A percentile compares a stretch with the other conserved stretches of the same genome.
These are phyloP conservation scores for Pipistrellus pygmaeus DNA, from an alignment of 2,797 vertebrate genomes.

Conservation along the genomic window DNA sequence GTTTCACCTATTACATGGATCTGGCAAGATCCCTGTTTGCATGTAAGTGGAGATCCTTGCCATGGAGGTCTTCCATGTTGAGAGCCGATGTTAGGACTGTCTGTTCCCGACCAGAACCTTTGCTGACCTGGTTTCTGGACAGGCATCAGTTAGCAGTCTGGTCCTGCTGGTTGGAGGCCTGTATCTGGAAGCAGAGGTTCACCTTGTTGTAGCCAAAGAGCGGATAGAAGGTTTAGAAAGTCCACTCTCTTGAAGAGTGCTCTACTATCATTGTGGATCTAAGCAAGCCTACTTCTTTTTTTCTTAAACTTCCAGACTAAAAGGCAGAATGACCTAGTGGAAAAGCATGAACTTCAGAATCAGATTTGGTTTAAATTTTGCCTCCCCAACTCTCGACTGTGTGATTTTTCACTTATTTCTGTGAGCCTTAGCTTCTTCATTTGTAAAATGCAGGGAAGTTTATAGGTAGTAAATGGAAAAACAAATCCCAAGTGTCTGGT, in stretches of 20 bases:
- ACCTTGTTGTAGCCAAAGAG: background rate
- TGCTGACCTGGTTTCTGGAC: background rate
- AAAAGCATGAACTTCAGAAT: background rate
- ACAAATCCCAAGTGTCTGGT: background rate
- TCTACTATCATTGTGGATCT: background rate
- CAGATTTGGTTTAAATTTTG: background rate
- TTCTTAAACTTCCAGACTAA: background rate
- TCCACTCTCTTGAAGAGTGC: background rate
- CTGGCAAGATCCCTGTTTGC: background rate
- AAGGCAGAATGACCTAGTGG: background rate
- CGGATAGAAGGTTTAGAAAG: background rate
- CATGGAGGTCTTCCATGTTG: background rate
- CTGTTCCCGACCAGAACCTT: background rate
- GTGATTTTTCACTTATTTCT: background rate
- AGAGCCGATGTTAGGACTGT: background rate
- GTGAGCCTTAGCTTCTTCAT: conserved; percentile 4
- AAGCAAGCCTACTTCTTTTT: background rate
- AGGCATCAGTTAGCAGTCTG: background rate
- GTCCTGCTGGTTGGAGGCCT: background rate
- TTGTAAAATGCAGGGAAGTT: background rate
- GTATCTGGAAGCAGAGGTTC: background rate
- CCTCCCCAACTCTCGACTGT: background rate
- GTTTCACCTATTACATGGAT: background rate
- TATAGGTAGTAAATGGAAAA: background rate
- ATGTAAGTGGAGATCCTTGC: background rate